A percentile compares a stretch with the other conserved stretches of the same genome.
Evolutionary conservation across 2,888 invertebrate species (phyloP).

Genomic region (Laothoe populi): DNA sequence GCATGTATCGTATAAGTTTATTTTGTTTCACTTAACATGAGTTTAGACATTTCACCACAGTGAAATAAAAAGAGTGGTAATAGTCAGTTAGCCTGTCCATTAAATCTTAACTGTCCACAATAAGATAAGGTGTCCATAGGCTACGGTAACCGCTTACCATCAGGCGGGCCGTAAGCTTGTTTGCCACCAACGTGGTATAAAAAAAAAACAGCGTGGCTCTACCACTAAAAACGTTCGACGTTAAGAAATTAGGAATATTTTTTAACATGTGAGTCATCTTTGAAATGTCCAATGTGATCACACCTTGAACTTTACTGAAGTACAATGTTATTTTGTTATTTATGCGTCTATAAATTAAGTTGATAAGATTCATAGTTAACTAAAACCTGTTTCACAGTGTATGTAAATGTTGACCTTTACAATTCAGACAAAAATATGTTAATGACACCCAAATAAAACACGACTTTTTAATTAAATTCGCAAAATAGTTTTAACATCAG

Average conservation of each 20-base stretch:
- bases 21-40: no score
- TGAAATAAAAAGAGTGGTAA: no score
- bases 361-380: background rate
- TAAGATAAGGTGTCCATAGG: no score
- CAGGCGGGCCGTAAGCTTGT: no score
- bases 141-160: no score
- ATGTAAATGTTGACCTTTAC: conserved; percentile 14
- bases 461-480: background rate
- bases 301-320: conserved; percentile 19
- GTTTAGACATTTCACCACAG: no score
- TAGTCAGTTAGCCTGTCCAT: no score
- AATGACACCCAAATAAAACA: conserved; percentile 1
- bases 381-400: background rate
- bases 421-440: background rate
- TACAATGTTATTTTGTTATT: conserved; percentile 1
- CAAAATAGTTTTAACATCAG: background rate
- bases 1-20: no score
- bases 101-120: no score
- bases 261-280: background rate
- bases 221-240: no score
- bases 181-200: no score
- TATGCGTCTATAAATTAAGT: background rate
- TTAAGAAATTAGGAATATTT: background rate
- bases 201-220: no score
- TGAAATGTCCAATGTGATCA: background rate